Percentiles rank a stretch among this genome's conserved stretches.
Conservation (phyloP, 92 coral and sea anemone species). For the Palythoa grandis region DNA sequence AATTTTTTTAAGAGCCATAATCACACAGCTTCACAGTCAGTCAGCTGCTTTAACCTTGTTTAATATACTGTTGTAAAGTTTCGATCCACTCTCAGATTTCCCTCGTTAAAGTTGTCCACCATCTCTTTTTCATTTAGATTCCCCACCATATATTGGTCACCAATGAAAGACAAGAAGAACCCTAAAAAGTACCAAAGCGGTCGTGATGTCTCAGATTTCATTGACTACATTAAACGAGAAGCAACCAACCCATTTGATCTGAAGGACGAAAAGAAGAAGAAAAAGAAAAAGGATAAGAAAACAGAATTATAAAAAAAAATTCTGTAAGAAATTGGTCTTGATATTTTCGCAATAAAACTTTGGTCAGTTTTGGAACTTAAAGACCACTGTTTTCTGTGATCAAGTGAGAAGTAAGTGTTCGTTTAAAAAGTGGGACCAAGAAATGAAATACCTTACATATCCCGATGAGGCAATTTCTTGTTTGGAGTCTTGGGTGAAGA, state of each 20-base stretch:
- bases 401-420: not conserved
- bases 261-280: slow-evolving; percentile 66
- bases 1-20: too few relatives aligned
- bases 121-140: slow-evolving; percentile 60
- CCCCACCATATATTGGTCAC: slow-evolving; percentile 95
- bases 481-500: too few relatives aligned
- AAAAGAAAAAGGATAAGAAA: slow-evolving; percentile 40
- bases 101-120: not conserved
- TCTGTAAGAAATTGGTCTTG: slow-evolving; percentile 10
- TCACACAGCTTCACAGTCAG: too few relatives aligned
- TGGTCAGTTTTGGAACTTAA: slow-evolving; percentile 8
- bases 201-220: slow-evolving; percentile 84
- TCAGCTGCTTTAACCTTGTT: not conserved
- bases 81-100: not conserved
- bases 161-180: slow-evolving; percentile 79
- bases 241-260: slow-evolving; percentile 78
- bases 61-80: not conserved
- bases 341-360: slow-evolving; percentile 33
- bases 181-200: slow-evolving; percentile 90
- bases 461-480: too few relatives aligned
- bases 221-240: slow-evolving; percentile 80
- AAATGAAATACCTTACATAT: too few relatives aligned
- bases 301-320: slow-evolving; percentile 46
- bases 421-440: not conserved
- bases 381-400: not conserved